Percentiles rank a stretch among this genome's conserved stretches.
Evolutionary conservation across 1,140 invertebrate species (phyloP).

Genomic region (Popillia japonica): DNA sequence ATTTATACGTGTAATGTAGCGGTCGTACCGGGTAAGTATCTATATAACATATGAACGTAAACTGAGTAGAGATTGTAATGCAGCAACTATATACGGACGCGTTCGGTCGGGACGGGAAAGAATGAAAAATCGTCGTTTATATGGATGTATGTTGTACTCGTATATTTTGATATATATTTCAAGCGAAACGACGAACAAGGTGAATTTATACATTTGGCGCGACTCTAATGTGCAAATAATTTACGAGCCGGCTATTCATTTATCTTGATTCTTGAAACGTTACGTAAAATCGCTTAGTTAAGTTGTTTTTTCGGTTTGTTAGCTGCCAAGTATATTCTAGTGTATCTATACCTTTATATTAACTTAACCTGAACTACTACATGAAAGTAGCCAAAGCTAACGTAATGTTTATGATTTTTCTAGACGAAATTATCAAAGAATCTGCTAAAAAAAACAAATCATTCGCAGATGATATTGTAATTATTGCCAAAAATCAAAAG

Average conservation of each 20-base stretch:
- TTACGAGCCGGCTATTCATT: background rate
- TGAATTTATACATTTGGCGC: conserved; percentile 13
- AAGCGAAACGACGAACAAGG: background rate
- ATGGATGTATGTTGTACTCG: background rate
- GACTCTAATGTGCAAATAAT: conserved; percentile 3
- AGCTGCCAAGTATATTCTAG: no score
- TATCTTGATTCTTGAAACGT: background rate
- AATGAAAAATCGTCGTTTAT: background rate
- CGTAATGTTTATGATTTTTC: no score
- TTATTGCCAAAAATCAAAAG: no score
- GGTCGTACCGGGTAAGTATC: background rate
- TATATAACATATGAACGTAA: background rate
- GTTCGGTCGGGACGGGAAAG: background rate
- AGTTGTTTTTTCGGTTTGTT: no score
- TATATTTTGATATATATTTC: background rate
- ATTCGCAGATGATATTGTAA: no score
- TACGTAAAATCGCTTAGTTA: no score
- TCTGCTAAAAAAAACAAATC: no score
- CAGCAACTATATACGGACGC: background rate
- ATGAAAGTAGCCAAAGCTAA: no score
- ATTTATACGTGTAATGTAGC: conserved; percentile 21
- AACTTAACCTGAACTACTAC: no score
- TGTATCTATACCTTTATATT: no score
- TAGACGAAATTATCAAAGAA: no score
- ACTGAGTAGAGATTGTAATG: background rate